phyloP scores from a whole-genome alignment of 2,113 vertebrate species.

The Misgurnus mizolepis region DNA sequence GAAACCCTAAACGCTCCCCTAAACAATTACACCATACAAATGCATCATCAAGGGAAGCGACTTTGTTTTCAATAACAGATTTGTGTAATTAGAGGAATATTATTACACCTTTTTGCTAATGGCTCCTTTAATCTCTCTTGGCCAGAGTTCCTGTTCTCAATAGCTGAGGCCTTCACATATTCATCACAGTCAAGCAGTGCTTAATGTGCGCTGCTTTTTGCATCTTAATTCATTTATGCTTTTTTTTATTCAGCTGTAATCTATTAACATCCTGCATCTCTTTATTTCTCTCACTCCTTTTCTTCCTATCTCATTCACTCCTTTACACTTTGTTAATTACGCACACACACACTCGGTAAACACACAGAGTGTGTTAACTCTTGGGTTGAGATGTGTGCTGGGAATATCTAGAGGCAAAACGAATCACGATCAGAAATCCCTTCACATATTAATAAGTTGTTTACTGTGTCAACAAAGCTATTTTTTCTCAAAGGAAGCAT shows the following conservation, averaged over 20 bases:
- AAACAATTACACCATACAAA: conserved; percentile 14
- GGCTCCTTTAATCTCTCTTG: conserved; percentile 55
- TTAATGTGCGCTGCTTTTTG: conserved; percentile 49
- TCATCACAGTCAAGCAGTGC: conserved; percentile 49
- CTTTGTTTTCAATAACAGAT: conserved; percentile 44
- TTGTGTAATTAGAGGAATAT: conserved; percentile 52
- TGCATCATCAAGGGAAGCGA: conserved; percentile 31
- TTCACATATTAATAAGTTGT: conserved; percentile 49
- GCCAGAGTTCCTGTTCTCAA: conserved; percentile 49
- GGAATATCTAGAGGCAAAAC: conserved; percentile 33
- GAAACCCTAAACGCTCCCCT: too few species aligned
- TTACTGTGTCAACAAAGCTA: conserved; percentile 48
- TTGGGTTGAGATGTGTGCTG: conserved; percentile 26
- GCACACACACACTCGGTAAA: neutral
- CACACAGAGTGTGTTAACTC: conserved; percentile 37
- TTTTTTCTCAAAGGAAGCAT: conserved; percentile 42
- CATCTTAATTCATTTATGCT: conserved; percentile 55
- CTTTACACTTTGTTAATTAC: conserved; percentile 29
- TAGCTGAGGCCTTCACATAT: conserved; percentile 39
- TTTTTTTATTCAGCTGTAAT: conserved; percentile 46
- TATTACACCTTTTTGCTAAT: conserved; percentile 50
- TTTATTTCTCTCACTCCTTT: conserved; percentile 1
- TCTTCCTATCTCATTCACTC: conserved; percentile 30
- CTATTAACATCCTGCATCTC: conserved; percentile 46
- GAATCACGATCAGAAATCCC: conserved; percentile 18